Conservation (phyloP, 2,797 vertebrate species). For the Sebastes oblongus region DNA sequence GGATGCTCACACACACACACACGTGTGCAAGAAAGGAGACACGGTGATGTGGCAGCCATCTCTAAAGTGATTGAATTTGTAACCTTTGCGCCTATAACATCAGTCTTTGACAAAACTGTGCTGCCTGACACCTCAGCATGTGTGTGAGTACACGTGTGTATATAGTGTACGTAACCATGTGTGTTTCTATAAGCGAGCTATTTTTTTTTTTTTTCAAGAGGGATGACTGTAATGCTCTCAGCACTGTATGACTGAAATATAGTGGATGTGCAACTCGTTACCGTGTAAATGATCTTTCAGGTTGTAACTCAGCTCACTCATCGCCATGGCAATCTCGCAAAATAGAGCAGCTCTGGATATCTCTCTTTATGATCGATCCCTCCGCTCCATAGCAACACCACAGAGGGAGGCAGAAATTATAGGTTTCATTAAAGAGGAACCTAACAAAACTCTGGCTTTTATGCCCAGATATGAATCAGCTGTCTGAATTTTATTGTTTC, state of each 20-base stretch:
- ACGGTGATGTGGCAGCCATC: constrained; percentile 42
- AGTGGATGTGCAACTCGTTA: constrained; percentile 17
- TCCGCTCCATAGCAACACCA: constrained; percentile 40
- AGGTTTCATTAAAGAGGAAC: constrained; percentile 76
- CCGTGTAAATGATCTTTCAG: constrained; percentile 33
- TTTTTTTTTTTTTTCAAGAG: not conserved
- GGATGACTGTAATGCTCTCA: not conserved
- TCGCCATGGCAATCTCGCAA: constrained; percentile 43
- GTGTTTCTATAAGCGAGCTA: not conserved
- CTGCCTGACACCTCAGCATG: constrained; percentile 11
- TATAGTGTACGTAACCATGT: not conserved
- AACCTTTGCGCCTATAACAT: constrained; percentile 68
- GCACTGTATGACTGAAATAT: not conserved
- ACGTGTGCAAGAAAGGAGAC: not conserved
- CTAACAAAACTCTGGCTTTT: constrained; percentile 75
- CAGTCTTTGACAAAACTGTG: constrained; percentile 60
- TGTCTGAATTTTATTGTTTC: constrained; percentile 76
- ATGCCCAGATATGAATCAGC: constrained; percentile 77
- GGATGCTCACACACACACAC: not conserved
- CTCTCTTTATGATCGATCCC: constrained; percentile 68
- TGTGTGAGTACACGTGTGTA: not conserved
- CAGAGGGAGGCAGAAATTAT: constrained; percentile 66
- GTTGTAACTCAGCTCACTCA: constrained; percentile 35
- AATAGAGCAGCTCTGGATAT: constrained; percentile 48
- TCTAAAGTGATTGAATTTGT: constrained; percentile 73